Evolutionary conservation across 2,797 vertebrate genomes (phyloP), one percentile per base, ranked within the genome.

Genomic region (Huso huso): DNA sequence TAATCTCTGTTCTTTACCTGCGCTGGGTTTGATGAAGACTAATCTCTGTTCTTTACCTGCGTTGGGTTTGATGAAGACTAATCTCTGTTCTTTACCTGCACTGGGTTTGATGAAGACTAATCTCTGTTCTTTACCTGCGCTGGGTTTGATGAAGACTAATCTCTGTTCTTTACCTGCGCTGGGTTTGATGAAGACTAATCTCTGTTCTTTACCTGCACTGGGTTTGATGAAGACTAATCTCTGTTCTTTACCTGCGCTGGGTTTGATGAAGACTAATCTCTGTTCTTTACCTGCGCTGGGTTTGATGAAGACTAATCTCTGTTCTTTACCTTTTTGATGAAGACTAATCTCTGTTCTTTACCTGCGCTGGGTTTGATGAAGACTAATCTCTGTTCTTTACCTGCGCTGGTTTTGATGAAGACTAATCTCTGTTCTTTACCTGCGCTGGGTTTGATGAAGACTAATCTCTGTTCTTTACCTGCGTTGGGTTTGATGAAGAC

Each of bases 191-290:
- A 90, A 37, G 37, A 37, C 37, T 37, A 37, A 37, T 37, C 37
- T 37, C 37, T 37, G 37, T 2, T 6, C 58, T 82, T 75, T 81
- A 98, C 97, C 91, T 51, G 89, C 80, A 68, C 78, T 88, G 1
- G 90, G 87, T 3, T 79, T 79, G 10, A 93, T 81, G 69, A 98
- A 94, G 64, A 75, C 90, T 85, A 95, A 97, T 69, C 95, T 91
- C 75, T 94, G 95, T n/a, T n/a, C n/a, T n/a, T n/a, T n/a, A n/a
- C n/a, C n/a, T n/a, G n/a, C n/a, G n/a, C n/a, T n/a, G n/a, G n/a
- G n/a, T 37, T 74, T 58, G 18, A 84, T 76, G 48, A 90, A 37
- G 37, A 37, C 37, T 37, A 37, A 37, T 37, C 37, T 37, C 37
- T 37, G 37, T 2, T 6, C 58, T 82, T 75, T 81, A 98, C 97